phyloP scores from a whole-genome alignment of 2,797 vertebrate species.

The Sternotherus odoratus region DNA sequence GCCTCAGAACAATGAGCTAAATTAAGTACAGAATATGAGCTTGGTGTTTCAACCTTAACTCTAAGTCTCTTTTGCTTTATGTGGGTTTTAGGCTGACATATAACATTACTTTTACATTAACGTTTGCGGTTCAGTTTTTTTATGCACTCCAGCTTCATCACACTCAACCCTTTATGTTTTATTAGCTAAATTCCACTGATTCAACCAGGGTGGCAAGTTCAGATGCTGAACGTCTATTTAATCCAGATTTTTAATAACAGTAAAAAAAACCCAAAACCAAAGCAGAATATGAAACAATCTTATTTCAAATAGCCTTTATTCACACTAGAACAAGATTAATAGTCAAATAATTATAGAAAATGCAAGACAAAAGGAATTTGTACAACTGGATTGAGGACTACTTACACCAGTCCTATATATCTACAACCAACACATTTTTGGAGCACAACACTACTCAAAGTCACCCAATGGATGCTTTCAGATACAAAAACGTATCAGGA shows the following conservation, averaged over 20 bases:
- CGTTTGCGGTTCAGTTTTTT: slow-evolving; percentile 67
- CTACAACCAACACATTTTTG: slow-evolving; percentile 69
- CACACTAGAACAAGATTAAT: slow-evolving; percentile 77
- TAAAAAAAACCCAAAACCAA: background rate
- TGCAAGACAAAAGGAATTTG: slow-evolving; percentile 74
- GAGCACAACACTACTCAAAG: slow-evolving; percentile 60
- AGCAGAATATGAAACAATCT: slow-evolving; percentile 56
- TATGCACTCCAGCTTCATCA: slow-evolving; percentile 65
- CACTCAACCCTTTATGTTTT: slow-evolving; percentile 57
- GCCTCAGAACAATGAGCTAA: slow-evolving; percentile 69
- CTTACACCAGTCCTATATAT: slow-evolving; percentile 66
- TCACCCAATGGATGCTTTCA: slow-evolving; percentile 67
- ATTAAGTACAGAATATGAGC: slow-evolving; percentile 67
- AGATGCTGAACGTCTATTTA: slow-evolving; percentile 56
- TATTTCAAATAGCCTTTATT: slow-evolving; percentile 85
- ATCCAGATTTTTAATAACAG: background rate
- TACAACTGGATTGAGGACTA: slow-evolving; percentile 66
- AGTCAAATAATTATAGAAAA: slow-evolving; percentile 83
- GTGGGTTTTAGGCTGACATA: slow-evolving; percentile 66
- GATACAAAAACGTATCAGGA: slow-evolving; percentile 79
- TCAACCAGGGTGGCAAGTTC: slow-evolving; percentile 75
- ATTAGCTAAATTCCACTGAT: slow-evolving; percentile 66
- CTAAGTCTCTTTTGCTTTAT: slow-evolving; percentile 58
- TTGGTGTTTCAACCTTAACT: slow-evolving; percentile 50
- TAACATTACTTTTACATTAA: slow-evolving; percentile 75